Conservation (phyloP, 1,140 invertebrate genomes). For the Panagrolaimus sp. region DNA sequence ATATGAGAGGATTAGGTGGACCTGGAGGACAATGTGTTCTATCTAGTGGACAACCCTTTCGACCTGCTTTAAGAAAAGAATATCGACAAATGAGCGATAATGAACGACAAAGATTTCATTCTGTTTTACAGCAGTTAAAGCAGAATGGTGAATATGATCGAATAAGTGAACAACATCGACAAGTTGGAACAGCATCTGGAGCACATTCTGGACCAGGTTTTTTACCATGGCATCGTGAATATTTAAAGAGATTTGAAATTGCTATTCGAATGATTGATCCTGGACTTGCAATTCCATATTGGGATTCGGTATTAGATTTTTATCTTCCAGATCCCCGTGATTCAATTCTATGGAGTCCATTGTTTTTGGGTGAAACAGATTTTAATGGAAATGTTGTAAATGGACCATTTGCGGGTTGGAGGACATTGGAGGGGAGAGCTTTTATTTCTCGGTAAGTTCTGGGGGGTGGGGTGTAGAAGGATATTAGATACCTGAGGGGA, state of each 20-base stretch:
- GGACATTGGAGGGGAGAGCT: constrained; percentile 39
- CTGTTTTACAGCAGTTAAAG: constrained; percentile 58
- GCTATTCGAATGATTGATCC: constrained; percentile 48
- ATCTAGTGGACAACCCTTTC: constrained; percentile 39
- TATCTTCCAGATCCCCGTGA: constrained; percentile 53
- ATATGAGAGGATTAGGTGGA: constrained; percentile 38
- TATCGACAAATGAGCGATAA: constrained; percentile 58
- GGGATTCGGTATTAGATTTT: constrained; percentile 58
- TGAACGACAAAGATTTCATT: constrained; percentile 56
- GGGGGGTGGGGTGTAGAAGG: not conserved
- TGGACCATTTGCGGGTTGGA: constrained; percentile 49
- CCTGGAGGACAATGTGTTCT: constrained; percentile 46
- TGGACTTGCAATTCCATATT: constrained; percentile 59
- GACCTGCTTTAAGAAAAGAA: constrained; percentile 56
- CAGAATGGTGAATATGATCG: constrained; percentile 52
- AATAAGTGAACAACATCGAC: constrained; percentile 47
- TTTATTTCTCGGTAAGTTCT: not conserved
- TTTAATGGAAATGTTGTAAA: constrained; percentile 35
- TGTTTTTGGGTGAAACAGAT: constrained; percentile 55
- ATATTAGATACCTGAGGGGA: not conserved
- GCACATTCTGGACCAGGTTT: constrained; percentile 56
- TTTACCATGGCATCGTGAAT: constrained; percentile 54
- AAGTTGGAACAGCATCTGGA: constrained; percentile 43
- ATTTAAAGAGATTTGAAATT: constrained; percentile 50
- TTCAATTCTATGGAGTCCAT: constrained; percentile 58